phyloP scores from a whole-genome alignment of 1,140 invertebrate genomes.

The Rhynchophorus ferrugineus region DNA sequence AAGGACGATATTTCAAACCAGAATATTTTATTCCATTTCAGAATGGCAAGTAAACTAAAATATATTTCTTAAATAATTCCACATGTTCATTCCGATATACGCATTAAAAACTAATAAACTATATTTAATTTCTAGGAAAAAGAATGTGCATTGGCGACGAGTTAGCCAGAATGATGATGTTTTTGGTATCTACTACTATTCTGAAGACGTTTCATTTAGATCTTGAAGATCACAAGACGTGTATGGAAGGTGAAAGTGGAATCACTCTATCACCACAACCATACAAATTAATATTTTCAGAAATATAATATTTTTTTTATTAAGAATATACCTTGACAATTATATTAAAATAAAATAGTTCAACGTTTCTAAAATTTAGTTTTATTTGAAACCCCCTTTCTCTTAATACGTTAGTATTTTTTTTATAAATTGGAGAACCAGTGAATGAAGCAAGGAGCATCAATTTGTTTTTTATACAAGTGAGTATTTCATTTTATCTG shows the following conservation, averaged over 20 bases:
- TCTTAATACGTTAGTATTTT: not conserved
- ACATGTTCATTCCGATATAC: slow-evolving; percentile 6
- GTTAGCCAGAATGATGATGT: slow-evolving; percentile 66
- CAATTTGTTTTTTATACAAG: too few relatives aligned
- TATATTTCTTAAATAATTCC: not conserved
- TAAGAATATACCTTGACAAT: not conserved
- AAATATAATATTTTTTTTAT: not conserved
- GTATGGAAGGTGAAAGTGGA: slow-evolving; percentile 58
- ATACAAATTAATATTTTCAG: slow-evolving; percentile 39
- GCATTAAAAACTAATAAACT: slow-evolving; percentile 1
- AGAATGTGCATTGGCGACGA: slow-evolving; percentile 81
- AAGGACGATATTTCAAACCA: slow-evolving; percentile 55
- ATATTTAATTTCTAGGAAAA: slow-evolving; percentile 54
- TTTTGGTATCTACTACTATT: slow-evolving; percentile 56
- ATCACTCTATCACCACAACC: slow-evolving; percentile 62
- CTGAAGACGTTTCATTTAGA: slow-evolving; percentile 53
- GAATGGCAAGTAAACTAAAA: slow-evolving; percentile 48
- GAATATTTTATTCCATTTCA: slow-evolving; percentile 79
- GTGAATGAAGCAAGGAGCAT: too few relatives aligned
- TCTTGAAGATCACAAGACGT: slow-evolving; percentile 33
- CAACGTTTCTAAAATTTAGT: not conserved
- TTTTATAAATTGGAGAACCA: not conserved
- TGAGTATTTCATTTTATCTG: too few relatives aligned
- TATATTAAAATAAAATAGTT: not conserved
- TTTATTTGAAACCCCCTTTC: not conserved